Evolutionary conservation across 2,888 invertebrate genomes (phyloP).

Genomic region (Drosophila melanosoma): DNA sequence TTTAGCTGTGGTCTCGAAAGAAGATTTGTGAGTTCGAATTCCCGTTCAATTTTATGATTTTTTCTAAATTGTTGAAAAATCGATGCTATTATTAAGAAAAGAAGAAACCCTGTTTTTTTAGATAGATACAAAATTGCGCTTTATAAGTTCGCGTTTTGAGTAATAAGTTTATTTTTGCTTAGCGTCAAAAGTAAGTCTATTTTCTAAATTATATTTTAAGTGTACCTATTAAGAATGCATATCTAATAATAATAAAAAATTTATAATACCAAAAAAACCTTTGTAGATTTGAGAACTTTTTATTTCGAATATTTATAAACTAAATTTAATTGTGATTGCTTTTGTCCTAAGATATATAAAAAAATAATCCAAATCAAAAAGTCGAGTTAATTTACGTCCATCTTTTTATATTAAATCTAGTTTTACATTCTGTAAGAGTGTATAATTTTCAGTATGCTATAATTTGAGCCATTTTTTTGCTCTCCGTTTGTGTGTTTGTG

Average conservation of each 20-base stretch:
- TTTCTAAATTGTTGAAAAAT: too few species aligned
- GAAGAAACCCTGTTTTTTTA: background rate
- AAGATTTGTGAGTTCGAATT: too few species aligned
- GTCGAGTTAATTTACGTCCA: background rate
- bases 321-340: too few species aligned
- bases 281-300: background rate
- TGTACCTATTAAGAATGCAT: background rate
- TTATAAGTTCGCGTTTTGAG: background rate
- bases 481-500: constrained; percentile 60
- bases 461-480: constrained; percentile 9
- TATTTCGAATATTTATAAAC: background rate
- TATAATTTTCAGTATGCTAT: background rate
- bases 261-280: background rate
- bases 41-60: too few species aligned
- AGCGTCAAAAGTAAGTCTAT: background rate
- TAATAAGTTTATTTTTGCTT: background rate
- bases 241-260: background rate
- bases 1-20: too few species aligned
- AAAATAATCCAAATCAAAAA: background rate
- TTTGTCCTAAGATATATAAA: too few species aligned
- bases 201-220: background rate
- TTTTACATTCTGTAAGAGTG: background rate
- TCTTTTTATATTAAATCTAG: background rate
- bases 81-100: background rate
- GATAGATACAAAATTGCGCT: background rate